Percentiles rank a stretch among this genome's conserved stretches.
Conservation (phyloP, 2,113 vertebrate genomes). For the Pholis gunnellus region DNA sequence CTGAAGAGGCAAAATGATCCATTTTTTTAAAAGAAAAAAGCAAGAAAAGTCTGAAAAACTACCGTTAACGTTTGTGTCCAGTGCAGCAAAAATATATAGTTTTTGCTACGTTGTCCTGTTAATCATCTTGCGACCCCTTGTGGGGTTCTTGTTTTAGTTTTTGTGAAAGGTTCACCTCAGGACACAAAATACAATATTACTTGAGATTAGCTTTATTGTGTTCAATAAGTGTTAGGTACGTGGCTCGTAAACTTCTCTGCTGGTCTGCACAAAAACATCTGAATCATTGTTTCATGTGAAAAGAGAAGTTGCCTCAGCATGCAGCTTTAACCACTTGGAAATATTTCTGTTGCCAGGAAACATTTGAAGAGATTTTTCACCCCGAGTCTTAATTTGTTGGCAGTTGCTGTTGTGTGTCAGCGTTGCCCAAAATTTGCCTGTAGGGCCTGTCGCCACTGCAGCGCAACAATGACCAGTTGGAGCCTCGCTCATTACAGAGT, state of each 20-base stretch:
- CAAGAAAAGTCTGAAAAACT: neutral
- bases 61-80: neutral
- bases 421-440: conserved; percentile 59
- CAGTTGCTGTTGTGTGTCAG: conserved; percentile 50
- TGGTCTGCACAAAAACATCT: conserved; percentile 52
- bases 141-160: neutral
- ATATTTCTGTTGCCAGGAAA: conserved; percentile 80
- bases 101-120: neutral
- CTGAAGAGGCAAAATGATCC: neutral
- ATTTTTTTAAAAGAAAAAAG: neutral
- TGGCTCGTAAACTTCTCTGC: conserved; percentile 54
- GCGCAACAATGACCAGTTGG: conserved; percentile 44
- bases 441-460: conserved; percentile 43
- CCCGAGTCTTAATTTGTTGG: conserved; percentile 67
- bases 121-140: neutral
- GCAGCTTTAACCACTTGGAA: conserved; percentile 79
- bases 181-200: conserved; percentile 31
- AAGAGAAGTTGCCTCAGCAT: conserved; percentile 57
- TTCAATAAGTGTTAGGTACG: conserved; percentile 56
- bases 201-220: conserved; percentile 38
- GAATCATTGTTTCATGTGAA: conserved; percentile 62
- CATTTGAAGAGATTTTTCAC: conserved; percentile 72
- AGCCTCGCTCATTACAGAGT: conserved; percentile 59
- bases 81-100: neutral
- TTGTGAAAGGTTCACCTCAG: conserved; percentile 36